A percentile compares a stretch with the other conserved stretches of the same genome.
Conservation (phyloP, 2,113 vertebrate species). For the Podocnemis expansa region DNA sequence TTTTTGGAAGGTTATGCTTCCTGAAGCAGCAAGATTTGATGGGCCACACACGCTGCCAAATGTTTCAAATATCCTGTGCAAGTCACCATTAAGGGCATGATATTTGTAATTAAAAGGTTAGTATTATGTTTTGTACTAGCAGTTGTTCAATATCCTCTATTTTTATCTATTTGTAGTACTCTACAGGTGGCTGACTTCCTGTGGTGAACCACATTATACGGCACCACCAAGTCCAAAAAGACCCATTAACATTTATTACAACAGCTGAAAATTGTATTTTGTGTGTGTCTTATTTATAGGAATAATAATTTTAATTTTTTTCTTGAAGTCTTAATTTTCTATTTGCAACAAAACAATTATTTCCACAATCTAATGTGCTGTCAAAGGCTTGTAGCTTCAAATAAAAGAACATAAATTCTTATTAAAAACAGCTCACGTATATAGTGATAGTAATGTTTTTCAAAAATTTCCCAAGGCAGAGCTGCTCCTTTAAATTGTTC, state of each 20-base stretch:
- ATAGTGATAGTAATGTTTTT: background rate
- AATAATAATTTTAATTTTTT: too few species aligned
- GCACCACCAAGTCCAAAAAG: background rate
- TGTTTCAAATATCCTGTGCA: background rate
- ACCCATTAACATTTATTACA: background rate
- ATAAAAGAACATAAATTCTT: background rate
- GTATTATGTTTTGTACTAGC: background rate
- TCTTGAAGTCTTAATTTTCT: background rate
- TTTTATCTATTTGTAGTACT: background rate
- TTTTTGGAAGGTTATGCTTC: too few species aligned
- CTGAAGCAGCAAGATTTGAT: too few species aligned
- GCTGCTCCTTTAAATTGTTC: background rate
- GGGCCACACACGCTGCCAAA: too few species aligned
- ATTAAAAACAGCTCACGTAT: background rate
- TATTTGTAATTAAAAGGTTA: background rate
- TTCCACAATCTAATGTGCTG: background rate
- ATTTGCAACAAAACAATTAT: background rate
- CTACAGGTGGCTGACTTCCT: background rate
- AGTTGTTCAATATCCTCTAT: background rate
- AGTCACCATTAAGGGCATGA: background rate
- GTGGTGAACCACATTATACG: background rate
- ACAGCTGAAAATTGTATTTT: background rate
- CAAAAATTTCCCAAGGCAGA: background rate
- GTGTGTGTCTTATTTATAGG: background rate
- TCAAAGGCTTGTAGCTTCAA: background rate